Conservation (phyloP, 1,140 invertebrate genomes). For the Leptinotarsa defecta region DNA sequence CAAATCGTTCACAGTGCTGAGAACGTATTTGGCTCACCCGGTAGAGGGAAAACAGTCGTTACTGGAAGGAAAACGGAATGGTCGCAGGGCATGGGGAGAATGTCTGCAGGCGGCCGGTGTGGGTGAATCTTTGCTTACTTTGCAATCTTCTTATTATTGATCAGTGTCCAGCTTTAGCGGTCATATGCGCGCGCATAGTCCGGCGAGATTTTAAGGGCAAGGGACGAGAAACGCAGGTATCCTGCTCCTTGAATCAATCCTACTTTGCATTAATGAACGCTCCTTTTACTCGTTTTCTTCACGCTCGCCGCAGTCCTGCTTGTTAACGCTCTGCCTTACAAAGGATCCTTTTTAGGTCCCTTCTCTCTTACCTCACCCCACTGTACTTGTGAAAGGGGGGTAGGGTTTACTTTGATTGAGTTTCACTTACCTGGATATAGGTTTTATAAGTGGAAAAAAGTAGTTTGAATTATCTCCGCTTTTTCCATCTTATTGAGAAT, state of each 20-base stretch:
- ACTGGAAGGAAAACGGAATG: neutral
- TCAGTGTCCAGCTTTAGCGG: constrained; percentile 54
- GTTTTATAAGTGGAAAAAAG: no score
- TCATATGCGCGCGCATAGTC: constrained; percentile 47
- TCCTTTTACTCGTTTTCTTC: constrained; percentile 41
- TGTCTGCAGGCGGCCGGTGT: constrained; percentile 42
- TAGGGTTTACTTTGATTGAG: no score
- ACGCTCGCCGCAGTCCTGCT: constrained; percentile 43
- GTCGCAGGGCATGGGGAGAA: constrained; percentile 10
- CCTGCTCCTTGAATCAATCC: constrained; percentile 48
- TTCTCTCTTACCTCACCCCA: neutral
- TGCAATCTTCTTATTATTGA: constrained; percentile 57
- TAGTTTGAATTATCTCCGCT: no score
- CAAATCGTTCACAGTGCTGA: no score
- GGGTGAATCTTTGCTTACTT: constrained; percentile 55
- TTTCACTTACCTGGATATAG: no score
- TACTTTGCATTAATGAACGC: constrained; percentile 53
- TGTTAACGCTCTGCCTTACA: constrained; percentile 39
- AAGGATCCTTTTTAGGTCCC: constrained; percentile 29
- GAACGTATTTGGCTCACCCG: neutral
- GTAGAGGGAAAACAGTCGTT: neutral
- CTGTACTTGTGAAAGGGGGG: neutral
- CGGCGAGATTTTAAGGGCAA: constrained; percentile 22
- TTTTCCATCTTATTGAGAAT: no score
- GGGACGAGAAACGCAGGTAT: constrained; percentile 43